Conservation (phyloP, 2,113 vertebrate species). For the Triplophysa dalaica region DNA sequence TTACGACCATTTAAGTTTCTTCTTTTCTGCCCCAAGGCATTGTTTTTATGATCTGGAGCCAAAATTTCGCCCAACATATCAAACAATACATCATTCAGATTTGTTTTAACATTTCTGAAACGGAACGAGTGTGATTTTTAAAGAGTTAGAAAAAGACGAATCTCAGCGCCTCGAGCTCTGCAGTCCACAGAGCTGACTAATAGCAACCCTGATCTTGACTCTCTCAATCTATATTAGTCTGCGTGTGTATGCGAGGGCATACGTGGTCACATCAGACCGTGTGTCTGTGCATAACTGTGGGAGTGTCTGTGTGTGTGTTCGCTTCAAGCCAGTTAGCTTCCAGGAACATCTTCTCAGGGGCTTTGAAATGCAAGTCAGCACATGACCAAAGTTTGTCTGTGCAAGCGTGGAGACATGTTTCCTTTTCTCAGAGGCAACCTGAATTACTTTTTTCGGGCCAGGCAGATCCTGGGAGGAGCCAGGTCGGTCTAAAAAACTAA, state of each 20-base stretch:
- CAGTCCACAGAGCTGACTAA: conserved; percentile 20
- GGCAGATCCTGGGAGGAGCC: conserved; percentile 76
- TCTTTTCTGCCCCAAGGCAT: conserved; percentile 57
- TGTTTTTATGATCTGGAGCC: conserved; percentile 64
- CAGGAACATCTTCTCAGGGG: conserved; percentile 70
- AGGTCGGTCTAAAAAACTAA: conserved; percentile 68
- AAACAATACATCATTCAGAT: conserved; percentile 67
- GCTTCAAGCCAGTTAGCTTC: conserved; percentile 64
- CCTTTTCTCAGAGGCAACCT: conserved; percentile 68
- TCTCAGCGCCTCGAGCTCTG: conserved; percentile 51
- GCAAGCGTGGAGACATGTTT: conserved; percentile 65
- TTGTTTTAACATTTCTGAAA: conserved; percentile 68
- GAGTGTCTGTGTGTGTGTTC: conserved; percentile 35
- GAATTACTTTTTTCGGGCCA: conserved; percentile 64
- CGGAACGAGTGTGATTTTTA: conserved; percentile 59
- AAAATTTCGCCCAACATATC: conserved; percentile 62
- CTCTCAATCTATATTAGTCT: conserved; percentile 5
- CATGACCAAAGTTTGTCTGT: conserved; percentile 74
- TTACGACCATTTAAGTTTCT: conserved; percentile 72
- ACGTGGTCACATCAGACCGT: conserved; percentile 16
- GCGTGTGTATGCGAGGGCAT: conserved; percentile 8
- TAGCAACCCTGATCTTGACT: conserved; percentile 23
- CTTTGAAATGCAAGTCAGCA: conserved; percentile 78
- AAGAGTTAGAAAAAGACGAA: conserved; percentile 51
- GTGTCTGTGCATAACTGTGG: conserved; percentile 28